Conservation (phyloP, 2,888 invertebrate genomes). For the Drosophila cognata region DNA sequence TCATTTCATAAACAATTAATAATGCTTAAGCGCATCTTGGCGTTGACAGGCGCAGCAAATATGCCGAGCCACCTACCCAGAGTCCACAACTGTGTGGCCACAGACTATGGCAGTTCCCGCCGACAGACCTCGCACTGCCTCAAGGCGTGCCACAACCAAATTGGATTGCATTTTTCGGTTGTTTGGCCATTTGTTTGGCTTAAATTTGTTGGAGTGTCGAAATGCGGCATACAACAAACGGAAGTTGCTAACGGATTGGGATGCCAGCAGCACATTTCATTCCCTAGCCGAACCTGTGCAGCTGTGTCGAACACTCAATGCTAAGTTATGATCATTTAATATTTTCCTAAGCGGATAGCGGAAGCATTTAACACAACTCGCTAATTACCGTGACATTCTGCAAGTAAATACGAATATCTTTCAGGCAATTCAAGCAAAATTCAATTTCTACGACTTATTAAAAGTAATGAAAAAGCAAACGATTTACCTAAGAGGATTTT, state of each 20-base stretch:
- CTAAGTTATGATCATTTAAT: conserved; percentile 42
- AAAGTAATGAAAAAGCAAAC: neutral
- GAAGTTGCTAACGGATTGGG: conserved; percentile 66
- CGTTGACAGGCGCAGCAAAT: conserved; percentile 69
- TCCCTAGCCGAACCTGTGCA: conserved; percentile 18
- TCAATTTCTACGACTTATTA: neutral
- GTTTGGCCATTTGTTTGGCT: conserved; percentile 74
- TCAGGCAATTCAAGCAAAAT: neutral
- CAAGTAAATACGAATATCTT: conserved; percentile 5
- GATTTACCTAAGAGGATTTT: neutral
- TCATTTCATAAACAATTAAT: conserved; percentile 78
- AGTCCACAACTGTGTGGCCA: conserved; percentile 47
- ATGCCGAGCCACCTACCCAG: conserved; percentile 49
- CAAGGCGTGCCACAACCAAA: conserved; percentile 37
- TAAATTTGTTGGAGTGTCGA: conserved; percentile 58
- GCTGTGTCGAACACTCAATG: conserved; percentile 47
- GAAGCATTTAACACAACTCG: conserved; percentile 28
- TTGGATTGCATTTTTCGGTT: conserved; percentile 52
- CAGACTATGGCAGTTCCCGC: conserved; percentile 24
- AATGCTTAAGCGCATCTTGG: conserved; percentile 79
- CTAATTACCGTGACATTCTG: conserved; percentile 35
- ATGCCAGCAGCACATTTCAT: conserved; percentile 38
- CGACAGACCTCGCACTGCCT: conserved; percentile 1
- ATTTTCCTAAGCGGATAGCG: conserved; percentile 33
- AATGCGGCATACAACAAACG: conserved; percentile 65